Base-by-base conservation (phyloP, 2,888 invertebrate genomes). In the Amphiduros pacificus region DNA sequence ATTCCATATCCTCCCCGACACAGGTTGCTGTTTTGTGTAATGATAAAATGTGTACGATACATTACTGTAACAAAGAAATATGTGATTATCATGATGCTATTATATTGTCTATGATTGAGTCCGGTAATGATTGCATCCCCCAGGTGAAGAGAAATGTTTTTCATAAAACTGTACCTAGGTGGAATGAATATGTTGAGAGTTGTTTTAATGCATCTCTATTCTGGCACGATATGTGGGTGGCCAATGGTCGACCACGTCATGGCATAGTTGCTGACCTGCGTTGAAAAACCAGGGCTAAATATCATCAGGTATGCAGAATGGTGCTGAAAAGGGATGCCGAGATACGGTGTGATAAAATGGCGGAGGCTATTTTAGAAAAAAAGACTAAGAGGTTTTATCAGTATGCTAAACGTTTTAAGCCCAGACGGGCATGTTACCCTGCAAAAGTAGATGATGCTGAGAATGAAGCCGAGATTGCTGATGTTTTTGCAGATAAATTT, bases 171-270 rank as follows among this genome's bases (percentile, higher is more conserved):
- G 31, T 28, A 9, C 31, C 53, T 9, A 31, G 53, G 5, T 53
- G 28, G 53, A 29, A 53, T 53, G 53, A 53, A 17, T 28, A 28
- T 20, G 53, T 53, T 11, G 17, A 53, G 29, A 32, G 31, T 20
- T 53, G 22, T 28, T 28, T 31, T 31, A 29, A 53, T n/a, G 31
- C 4, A 14, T 17, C 28, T 17, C 17, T 53, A 5, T 51, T 53
- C 20, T 53, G 53, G 53, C 53, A 53, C 31, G 29, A 32, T 29
- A 20, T 26, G 20, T 53, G 53, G 53, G 32, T 28, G 14, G 53
- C 27, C 29, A 53, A 53, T 53, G 31, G 53, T n/a, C 27, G 32
- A 29, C 53, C 53, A 17, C 28, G 17, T 17, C 20, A 20, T 29
- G 53, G 31, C 14, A 29, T 53, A 17, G 29, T 53, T 26, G 53